Conservation (phyloP, 1,140 invertebrate species). For the Papilio aristodemus region DNA sequence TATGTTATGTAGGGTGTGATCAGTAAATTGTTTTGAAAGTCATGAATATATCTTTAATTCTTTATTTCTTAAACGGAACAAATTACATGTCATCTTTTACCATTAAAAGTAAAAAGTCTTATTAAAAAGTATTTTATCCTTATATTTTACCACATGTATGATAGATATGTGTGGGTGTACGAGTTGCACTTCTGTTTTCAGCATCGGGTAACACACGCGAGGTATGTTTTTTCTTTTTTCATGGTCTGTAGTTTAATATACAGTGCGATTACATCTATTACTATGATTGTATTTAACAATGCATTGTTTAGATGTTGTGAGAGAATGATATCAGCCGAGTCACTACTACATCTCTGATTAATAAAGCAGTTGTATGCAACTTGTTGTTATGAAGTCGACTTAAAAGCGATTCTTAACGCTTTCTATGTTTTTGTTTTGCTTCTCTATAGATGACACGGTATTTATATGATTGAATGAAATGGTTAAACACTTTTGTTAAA, state of each 20-base stretch:
- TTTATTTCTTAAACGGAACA: too few species aligned
- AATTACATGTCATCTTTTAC: too few species aligned
- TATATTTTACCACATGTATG: too few species aligned
- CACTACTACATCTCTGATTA: not conserved
- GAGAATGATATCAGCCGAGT: not conserved
- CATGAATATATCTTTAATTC: too few species aligned
- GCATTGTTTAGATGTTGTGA: not conserved
- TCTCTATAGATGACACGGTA: not conserved
- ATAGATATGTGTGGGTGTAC: too few species aligned
- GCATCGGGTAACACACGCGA: too few species aligned
- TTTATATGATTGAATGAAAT: not conserved
- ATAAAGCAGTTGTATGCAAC: not conserved
- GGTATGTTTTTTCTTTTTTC: too few species aligned
- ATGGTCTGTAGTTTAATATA: not conserved
- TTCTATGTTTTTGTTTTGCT: constrained; percentile 7
- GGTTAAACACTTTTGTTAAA: not conserved
- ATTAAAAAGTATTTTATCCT: too few species aligned
- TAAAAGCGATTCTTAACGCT: constrained; percentile 9
- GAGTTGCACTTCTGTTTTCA: too few species aligned
- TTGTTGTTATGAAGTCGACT: not conserved
- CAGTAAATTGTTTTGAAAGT: too few species aligned
- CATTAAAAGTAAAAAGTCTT: too few species aligned
- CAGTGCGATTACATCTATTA: not conserved
- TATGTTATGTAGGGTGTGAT: too few species aligned
- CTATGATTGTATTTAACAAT: not conserved